Evolutionary conservation across 2,888 invertebrate genomes (phyloP), one percentile per base, ranked within the genome.

Genomic region (Tinea semifulvella): DNA sequence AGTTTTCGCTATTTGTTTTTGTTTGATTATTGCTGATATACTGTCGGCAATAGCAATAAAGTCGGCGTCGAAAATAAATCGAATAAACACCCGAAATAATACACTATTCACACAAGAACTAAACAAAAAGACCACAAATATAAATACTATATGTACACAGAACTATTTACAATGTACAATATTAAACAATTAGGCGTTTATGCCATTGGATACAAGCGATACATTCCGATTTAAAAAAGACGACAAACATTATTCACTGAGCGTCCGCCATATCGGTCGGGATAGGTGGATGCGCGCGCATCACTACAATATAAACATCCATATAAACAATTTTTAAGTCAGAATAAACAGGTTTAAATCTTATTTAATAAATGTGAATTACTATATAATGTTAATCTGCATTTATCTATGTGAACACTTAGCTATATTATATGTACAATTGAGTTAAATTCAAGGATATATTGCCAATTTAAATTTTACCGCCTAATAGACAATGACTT

Each of bases 151-250:
- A 86, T 87, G 83, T 86, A 87, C 87, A 87, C 83, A 71, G 75
- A 81, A 84, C 86, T 86, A 87, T 86, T 84, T 87, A 87, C 86
- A 86, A 86, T 85, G 83, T 85, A 85, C 85, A 85, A 82, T 84
- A 82, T 79, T 81, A 84, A 81, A 83, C 75, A 79, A 83, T 80
- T 75, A 73, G 70, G 75, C 75, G 68, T 74, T 86, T 86, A 86
- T 77, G 85, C 85, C 86, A 86, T 86, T 84, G 84, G 86, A 82
- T 82, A 79, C 70, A 68, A 76, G 81, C 82, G 85, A 86, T 85
- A 83, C 81, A 82, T 77, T 76, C 71, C 71, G 85, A 82, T 82
- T 76, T 70, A 73, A 64, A 79, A 75, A 74, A 77, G 70, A 67
- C 74, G 68, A 72, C 71, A 69, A 75, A 68, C 77, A 80, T 76